phyloP scores from a whole-genome alignment of 2,888 invertebrate genomes.

The Nipponacmea schrenckii region DNA sequence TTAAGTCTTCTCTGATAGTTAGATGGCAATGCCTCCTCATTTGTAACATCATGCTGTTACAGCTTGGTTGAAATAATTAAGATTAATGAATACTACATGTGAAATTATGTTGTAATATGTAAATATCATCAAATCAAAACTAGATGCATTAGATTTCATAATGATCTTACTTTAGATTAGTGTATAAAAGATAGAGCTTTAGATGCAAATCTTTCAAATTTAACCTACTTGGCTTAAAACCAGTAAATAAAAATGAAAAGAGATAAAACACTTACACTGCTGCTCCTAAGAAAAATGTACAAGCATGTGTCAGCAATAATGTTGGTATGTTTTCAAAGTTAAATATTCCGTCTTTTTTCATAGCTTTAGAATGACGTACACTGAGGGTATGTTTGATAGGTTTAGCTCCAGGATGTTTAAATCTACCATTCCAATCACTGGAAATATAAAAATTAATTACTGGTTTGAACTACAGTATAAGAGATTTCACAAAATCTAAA shows the following conservation, averaged over 20 bases:
- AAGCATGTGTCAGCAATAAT: slow-evolving; percentile 54
- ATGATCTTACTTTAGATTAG: neutral
- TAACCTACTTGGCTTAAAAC: too few species aligned
- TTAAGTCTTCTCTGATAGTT: too few species aligned
- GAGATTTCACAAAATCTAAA: neutral
- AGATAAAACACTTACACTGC: slow-evolving; percentile 49
- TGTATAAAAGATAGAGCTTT: neutral
- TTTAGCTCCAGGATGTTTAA: slow-evolving; percentile 42
- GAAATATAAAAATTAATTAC: slow-evolving; percentile 10
- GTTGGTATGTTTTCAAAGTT: slow-evolving; percentile 52
- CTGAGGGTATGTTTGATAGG: slow-evolving; percentile 39
- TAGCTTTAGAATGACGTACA: slow-evolving; percentile 47
- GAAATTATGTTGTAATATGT: too few species aligned
- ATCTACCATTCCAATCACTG: slow-evolving; percentile 47
- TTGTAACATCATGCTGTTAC: too few species aligned
- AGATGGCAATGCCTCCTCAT: too few species aligned
- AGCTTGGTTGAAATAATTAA: too few species aligned
- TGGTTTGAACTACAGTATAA: neutral
- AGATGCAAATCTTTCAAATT: neutral
- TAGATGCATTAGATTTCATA: neutral
- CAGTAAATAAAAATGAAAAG: neutral
- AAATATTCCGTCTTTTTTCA: slow-evolving; percentile 43
- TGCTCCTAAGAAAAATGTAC: slow-evolving; percentile 56
- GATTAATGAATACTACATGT: too few species aligned
- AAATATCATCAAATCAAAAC: too few species aligned